Evolutionary conservation across 2,797 vertebrate genomes (phyloP), one percentile per base, ranked within the genome.

Genomic region (Sebastes vulpes): DNA sequence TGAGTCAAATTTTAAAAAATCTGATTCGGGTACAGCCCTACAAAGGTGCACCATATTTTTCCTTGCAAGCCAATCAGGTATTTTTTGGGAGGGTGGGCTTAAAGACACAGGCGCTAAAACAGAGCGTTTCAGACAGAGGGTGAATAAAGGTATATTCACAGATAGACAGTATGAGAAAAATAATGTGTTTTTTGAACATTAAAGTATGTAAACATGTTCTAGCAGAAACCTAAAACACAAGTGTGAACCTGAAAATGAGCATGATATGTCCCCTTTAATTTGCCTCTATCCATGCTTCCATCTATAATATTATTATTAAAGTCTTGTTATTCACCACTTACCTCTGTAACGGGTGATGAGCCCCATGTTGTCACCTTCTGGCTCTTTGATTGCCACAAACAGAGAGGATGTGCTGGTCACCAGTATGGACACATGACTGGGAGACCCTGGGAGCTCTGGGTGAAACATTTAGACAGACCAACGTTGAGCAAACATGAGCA

Each of bases 331-430:
- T 10, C 65, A 21, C 10, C 69, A 71, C 87, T 14, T 77, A 96
- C 96, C 95, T 94, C 84, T 95, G 83, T 96, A 95, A 67, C 90
- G 82, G 6, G 94, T 96, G 86, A 96, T 93, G 65, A 97, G 92
- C 18, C 95, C 94, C 0, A 63, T 64, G 31, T 1, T 42, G 61
- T 61, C 53, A 0, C 87, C 80, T 2, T 90, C 86, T n/a, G 94
- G 91, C 79, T 96, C 95, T 72, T 91, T 94, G 78, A 96, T 94
- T 2, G 65, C 67, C 82, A 96, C 94, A 48, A 83, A 89, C 67
- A 97, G 76, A n/a, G 94, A 95, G 1, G 92, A 92, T 1, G 80
- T 80, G 75, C 95, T 94, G 56, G 89, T 95, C 90, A 97, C 94
- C 82, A 95, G 78, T 42, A 96, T 85, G 54, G 90, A 89, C 32